Conservation (phyloP, 2,888 invertebrate species). For the Norana najaformis region DNA sequence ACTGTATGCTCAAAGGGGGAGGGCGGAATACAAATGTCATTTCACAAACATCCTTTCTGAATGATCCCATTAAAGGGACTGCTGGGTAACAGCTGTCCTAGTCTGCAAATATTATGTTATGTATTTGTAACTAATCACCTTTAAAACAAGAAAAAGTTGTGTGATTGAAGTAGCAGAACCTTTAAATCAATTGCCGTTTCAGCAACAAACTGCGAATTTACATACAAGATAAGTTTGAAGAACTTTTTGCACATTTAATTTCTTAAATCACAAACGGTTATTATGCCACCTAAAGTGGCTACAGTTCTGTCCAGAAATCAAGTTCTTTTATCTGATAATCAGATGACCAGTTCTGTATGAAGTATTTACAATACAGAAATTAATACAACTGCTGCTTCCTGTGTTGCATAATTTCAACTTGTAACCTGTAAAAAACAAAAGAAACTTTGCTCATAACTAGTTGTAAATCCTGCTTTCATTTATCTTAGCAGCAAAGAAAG, state of each 20-base stretch:
- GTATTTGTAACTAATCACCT: too few relatives aligned
- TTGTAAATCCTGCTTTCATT: not conserved
- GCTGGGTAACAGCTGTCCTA: too few relatives aligned
- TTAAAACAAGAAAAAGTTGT: too few relatives aligned
- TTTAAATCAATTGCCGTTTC: too few relatives aligned
- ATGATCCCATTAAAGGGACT: too few relatives aligned
- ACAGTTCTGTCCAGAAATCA: constrained; percentile 6
- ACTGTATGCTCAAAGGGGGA: too few relatives aligned
- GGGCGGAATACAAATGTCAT: too few relatives aligned
- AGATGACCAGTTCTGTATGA: not conserved
- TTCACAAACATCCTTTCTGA: too few relatives aligned
- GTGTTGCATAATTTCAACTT: not conserved
- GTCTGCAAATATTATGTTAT: too few relatives aligned
- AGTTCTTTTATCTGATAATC: not conserved
- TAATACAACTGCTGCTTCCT: not conserved
- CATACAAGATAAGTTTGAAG: not conserved
- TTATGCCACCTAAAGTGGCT: not conserved
- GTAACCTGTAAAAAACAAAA: not conserved
- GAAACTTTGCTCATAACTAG: not conserved
- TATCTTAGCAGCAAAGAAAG: too few relatives aligned
- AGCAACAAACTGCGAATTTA: not conserved
- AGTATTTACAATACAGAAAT: not conserved
- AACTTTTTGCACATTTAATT: not conserved
- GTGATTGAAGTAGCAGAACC: too few relatives aligned
- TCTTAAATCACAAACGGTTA: not conserved